phyloP scores from a whole-genome alignment of 2,113 vertebrate species.

The Megaceryle torquata region DNA sequence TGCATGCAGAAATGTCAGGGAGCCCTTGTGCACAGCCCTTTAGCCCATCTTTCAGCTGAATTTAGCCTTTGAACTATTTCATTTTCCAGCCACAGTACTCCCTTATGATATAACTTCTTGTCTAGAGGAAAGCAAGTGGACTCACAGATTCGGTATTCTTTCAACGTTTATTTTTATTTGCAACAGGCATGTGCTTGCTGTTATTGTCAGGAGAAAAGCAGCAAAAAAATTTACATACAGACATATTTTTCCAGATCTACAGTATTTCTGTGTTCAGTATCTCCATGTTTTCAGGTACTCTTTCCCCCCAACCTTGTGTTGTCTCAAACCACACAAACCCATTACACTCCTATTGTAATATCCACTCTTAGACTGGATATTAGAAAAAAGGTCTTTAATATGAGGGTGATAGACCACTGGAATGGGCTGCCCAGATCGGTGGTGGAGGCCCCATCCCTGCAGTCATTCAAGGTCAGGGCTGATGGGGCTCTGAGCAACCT shows the following conservation, averaged over 20 bases:
- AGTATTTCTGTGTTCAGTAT: neutral
- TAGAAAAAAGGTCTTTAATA: no score
- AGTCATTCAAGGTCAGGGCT: no score
- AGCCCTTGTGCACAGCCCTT: neutral
- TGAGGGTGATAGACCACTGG: no score
- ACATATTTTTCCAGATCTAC: neutral
- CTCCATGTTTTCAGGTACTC: neutral
- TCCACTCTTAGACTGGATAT: no score
- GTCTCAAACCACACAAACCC: neutral
- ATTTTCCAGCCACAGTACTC: neutral
- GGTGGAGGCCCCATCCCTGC: no score
- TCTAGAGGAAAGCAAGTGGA: neutral
- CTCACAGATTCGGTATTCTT: neutral
- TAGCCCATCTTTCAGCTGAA: conserved; percentile 10
- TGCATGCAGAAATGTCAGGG: conserved; percentile 20
- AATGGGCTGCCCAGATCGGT: no score
- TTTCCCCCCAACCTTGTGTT: neutral
- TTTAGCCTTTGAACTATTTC: conserved; percentile 13
- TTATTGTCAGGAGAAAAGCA: neutral
- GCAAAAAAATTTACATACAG: neutral
- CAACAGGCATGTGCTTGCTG: neutral
- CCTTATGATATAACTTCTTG: neutral
- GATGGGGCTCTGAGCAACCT: no score
- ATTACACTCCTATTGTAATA: rapidly evolving
- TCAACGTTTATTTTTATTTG: neutral